Evolutionary conservation across 2,113 vertebrate species (phyloP).

Genomic region (Prietella phreatophila): DNA sequence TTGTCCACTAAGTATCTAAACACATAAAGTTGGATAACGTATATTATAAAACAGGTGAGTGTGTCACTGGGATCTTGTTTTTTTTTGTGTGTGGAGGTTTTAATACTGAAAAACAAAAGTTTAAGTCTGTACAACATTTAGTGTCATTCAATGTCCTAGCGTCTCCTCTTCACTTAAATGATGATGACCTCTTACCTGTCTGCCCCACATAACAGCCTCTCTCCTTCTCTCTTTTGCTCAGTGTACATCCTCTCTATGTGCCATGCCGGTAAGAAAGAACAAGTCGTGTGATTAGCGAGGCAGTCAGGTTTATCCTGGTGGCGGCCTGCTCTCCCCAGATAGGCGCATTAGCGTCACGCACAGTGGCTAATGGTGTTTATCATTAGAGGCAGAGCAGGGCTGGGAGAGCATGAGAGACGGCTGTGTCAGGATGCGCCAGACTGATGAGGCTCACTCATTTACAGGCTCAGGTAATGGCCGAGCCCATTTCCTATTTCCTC

Average conservation of each 20-base stretch:
- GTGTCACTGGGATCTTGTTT: neutral
- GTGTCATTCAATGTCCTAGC: neutral
- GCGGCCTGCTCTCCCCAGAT: constrained; percentile 57
- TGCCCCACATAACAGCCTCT: constrained; percentile 9
- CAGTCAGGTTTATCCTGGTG: constrained; percentile 57
- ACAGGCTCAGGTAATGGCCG: constrained; percentile 53
- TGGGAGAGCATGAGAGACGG: constrained; percentile 35
- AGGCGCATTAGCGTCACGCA: constrained; percentile 54
- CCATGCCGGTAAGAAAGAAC: constrained; percentile 34
- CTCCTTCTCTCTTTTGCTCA: neutral
- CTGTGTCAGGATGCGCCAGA: constrained; percentile 41
- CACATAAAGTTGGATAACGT: constrained; percentile 9
- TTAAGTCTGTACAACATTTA: constrained; percentile 5
- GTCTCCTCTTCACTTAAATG: constrained; percentile 19
- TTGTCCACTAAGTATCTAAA: constrained; percentile 28
- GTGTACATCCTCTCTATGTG: constrained; percentile 19
- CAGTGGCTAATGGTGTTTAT: constrained; percentile 62
- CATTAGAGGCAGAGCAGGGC: constrained; percentile 57
- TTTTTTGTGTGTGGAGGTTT: neutral
- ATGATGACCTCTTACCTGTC: constrained; percentile 47
- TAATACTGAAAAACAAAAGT: constrained; percentile 1
- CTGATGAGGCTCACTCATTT: constrained; percentile 57
- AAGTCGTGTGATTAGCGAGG: constrained; percentile 57
- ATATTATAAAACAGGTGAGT: neutral
- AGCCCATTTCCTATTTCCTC: constrained; percentile 46